phyloP scores from a whole-genome alignment of 1,140 invertebrate species.

The Papilio helenus region DNA sequence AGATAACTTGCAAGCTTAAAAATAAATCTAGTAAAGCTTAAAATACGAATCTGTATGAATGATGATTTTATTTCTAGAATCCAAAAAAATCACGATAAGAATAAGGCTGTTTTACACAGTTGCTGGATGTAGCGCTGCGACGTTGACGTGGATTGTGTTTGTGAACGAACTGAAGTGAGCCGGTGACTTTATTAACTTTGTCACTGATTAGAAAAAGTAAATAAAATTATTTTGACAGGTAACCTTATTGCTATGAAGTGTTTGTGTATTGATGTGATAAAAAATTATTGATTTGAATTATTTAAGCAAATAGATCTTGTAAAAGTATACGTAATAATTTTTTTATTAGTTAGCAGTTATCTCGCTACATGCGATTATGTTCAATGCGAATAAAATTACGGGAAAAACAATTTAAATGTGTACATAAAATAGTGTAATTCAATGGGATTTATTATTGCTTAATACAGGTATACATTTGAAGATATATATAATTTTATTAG shows the following conservation, averaged over 20 bases:
- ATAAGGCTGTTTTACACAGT: slow-evolving; percentile 22
- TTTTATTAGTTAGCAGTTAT: slow-evolving; percentile 4
- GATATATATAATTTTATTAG: background rate
- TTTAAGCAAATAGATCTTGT: background rate
- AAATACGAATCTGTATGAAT: slow-evolving; percentile 3
- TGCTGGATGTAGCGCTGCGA: slow-evolving; percentile 35
- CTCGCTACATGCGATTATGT: background rate
- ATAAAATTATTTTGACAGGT: slow-evolving; percentile 61
- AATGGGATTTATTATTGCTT: background rate
- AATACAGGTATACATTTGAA: slow-evolving; percentile 17
- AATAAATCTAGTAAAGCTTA: slow-evolving; percentile 14
- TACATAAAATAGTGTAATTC: slow-evolving; percentile 2
- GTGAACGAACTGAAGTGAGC: slow-evolving; percentile 4
- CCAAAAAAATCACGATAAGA: slow-evolving; percentile 2
- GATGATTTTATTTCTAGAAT: slow-evolving; percentile 29
- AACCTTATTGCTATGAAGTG: slow-evolving; percentile 46
- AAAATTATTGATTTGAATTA: slow-evolving; percentile 21
- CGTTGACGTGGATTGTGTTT: slow-evolving; percentile 40
- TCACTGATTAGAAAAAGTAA: slow-evolving; percentile 49
- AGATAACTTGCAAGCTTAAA: background rate
- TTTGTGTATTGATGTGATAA: slow-evolving; percentile 17
- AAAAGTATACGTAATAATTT: slow-evolving; percentile 7
- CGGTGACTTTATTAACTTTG: slow-evolving; percentile 36
- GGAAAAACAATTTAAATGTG: slow-evolving; percentile 1
- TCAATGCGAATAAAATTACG: background rate